Evolutionary conservation across 2,113 vertebrate genomes (phyloP).

Genomic region (Dolichotis patagonum): DNA sequence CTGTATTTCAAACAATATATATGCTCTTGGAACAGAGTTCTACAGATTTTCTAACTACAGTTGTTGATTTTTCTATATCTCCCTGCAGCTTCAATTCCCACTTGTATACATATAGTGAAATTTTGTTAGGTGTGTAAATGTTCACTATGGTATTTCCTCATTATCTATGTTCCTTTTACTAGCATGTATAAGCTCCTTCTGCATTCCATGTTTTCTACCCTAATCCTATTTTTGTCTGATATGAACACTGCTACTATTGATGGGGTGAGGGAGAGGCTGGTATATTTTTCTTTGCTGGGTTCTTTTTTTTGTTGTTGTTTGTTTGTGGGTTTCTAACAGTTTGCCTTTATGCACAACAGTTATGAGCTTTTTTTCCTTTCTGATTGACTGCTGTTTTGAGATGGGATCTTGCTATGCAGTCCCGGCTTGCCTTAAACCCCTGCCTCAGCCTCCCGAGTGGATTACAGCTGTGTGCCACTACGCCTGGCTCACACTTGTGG

Average conservation of each 20-base stretch:
- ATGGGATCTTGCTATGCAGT: background rate
- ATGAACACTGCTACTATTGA: background rate
- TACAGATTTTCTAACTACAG: background rate
- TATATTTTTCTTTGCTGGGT: background rate
- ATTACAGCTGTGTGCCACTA: background rate
- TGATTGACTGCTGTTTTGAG: too few relatives aligned
- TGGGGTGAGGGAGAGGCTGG: background rate
- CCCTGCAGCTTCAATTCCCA: background rate
- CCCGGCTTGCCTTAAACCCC: background rate
- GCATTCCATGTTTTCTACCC: background rate
- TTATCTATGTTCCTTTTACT: background rate
- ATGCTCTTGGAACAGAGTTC: background rate
- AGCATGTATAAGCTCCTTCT: background rate
- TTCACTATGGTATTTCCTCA: background rate
- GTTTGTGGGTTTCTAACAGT: background rate
- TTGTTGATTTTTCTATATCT: background rate
- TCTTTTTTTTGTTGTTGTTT: background rate
- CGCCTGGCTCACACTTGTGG: background rate
- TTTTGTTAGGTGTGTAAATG: background rate
- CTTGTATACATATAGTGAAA: background rate
- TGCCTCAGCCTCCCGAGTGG: background rate
- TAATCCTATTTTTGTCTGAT: background rate
- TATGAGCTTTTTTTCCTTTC: background rate
- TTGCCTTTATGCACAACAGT: background rate
- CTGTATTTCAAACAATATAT: background rate